Evolutionary conservation across 2,888 invertebrate genomes (phyloP).

Genomic region (Lasioglossum calceatum): DNA sequence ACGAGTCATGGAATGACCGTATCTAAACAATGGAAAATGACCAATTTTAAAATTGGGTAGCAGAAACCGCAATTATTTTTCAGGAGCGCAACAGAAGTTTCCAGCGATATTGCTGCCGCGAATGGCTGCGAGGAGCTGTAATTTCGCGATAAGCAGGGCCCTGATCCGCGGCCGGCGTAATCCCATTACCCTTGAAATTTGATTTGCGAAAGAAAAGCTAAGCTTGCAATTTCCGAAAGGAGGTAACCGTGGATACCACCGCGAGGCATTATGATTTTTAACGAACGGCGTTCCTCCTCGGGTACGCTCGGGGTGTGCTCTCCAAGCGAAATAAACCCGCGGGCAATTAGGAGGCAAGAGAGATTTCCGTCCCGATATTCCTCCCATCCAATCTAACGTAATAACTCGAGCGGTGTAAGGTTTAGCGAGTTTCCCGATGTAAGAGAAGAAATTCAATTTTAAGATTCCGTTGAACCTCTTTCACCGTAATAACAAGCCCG

Average conservation of each 20-base stretch:
- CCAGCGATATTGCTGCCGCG: not conserved
- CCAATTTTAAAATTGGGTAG: not conserved
- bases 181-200: conserved; percentile 44
- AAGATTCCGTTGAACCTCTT: conserved; percentile 28
- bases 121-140: conserved; percentile 4
- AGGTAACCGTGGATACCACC: conserved; percentile 50
- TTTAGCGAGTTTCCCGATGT: conserved; percentile 34
- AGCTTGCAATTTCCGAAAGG: conserved; percentile 46
- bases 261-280: conserved; percentile 63
- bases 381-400: conserved; percentile 49
- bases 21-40: too few relatives aligned
- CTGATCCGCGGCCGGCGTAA: conserved; percentile 6
- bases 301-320: conserved; percentile 9
- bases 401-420: conserved; percentile 34
- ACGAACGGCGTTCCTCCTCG: conserved; percentile 34
- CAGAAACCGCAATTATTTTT: not conserved
- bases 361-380: conserved; percentile 47
- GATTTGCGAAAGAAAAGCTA: conserved; percentile 53
- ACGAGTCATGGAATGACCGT: too few relatives aligned
- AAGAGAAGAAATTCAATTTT: conserved; percentile 52
- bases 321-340: conserved; percentile 21
- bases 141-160: conserved; percentile 5
- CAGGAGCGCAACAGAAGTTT: not conserved
- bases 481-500: conserved; percentile 24
- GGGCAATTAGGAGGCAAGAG: conserved; percentile 48